Evolutionary conservation across 2,888 invertebrate genomes (phyloP).

Genomic region (Eupithecia subumbrata): DNA sequence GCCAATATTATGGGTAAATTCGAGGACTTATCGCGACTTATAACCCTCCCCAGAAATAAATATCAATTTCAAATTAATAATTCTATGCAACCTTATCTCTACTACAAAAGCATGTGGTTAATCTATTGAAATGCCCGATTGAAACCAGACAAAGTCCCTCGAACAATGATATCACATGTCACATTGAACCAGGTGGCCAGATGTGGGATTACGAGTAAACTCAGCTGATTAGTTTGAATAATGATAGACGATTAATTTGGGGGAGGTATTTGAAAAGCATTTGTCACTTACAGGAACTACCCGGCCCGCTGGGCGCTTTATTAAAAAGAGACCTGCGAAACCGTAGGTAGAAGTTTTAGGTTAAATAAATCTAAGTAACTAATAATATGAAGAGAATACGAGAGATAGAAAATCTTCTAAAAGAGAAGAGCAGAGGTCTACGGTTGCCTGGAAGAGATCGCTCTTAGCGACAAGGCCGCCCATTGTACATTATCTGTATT

Average conservation of each 20-base stretch:
- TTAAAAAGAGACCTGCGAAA: neutral
- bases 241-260: conserved; percentile 30
- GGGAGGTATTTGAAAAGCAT: conserved; percentile 27
- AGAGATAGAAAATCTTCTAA: too few species aligned
- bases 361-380: too few species aligned
- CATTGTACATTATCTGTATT: too few species aligned
- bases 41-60: neutral
- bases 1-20: too few species aligned
- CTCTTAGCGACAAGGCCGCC: too few species aligned
- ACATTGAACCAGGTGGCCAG: conserved; percentile 37
- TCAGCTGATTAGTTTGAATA: conserved; percentile 37
- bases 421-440: too few species aligned
- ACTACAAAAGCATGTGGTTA: conserved; percentile 33
- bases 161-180: conserved; percentile 40
- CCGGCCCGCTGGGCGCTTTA: neutral
- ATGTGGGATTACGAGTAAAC: conserved; percentile 37
- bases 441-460: too few species aligned
- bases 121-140: conserved; percentile 30
- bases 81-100: conserved; percentile 16
- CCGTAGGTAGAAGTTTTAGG: neutral
- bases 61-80: neutral
- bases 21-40: neutral
- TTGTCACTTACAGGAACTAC: conserved; percentile 19
- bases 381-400: too few species aligned
- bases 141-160: conserved; percentile 33